Conservation (phyloP, 2,113 vertebrate genomes). For the Chamaetylas fuelleborni region DNA sequence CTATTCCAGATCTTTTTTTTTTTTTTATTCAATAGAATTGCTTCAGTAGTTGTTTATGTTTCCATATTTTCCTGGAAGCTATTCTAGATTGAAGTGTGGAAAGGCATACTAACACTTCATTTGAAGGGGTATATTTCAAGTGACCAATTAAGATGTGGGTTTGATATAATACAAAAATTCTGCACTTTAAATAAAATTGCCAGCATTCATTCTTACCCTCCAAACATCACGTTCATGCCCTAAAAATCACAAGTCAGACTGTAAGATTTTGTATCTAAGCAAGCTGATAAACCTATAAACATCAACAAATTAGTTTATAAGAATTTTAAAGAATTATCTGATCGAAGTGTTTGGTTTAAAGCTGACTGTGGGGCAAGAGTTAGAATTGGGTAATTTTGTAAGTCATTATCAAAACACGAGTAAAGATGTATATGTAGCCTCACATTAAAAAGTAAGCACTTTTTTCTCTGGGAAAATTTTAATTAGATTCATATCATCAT, state of each 20-base stretch:
- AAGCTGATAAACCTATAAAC: not conserved
- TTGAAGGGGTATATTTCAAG: not conserved
- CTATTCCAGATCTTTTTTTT: not conserved
- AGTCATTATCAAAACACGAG: not conserved
- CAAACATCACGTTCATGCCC: not conserved
- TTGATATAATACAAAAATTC: not conserved
- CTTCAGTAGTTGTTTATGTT: not conserved
- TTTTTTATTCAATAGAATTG: not conserved
- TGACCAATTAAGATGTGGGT: not conserved
- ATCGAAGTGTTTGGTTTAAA: not conserved
- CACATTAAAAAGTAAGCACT: not conserved
- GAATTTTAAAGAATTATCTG: not conserved
- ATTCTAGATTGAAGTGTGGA: not conserved
- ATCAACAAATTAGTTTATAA: not conserved
- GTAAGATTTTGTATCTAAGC: not conserved
- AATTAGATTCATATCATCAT: not conserved
- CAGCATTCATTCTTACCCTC: not conserved
- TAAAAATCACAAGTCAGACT: not conserved
- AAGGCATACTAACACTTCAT: not conserved
- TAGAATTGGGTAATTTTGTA: not conserved
- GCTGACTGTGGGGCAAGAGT: not conserved
- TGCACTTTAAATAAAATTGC: not conserved
- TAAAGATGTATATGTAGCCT: not conserved
- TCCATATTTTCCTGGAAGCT: constrained; percentile 25
- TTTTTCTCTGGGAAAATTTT: not conserved